Conservation (phyloP, 2,888 invertebrate genomes). For the Nycteola revayana region DNA sequence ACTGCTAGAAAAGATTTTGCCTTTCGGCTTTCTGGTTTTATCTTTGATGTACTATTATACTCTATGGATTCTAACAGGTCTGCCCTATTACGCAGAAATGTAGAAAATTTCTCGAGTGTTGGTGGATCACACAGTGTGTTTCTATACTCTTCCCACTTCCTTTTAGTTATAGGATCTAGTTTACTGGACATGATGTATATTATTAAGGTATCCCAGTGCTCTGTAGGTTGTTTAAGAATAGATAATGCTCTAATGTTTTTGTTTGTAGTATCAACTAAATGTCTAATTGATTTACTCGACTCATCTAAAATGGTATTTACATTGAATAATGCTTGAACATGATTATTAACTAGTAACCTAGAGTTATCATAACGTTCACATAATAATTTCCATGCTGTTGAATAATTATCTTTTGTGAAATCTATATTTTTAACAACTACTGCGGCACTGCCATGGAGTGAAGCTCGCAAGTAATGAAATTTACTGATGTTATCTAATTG, state of each 20-base stretch:
- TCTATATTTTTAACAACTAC: slow-evolving; percentile 1
- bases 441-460: slow-evolving; percentile 3
- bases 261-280: neutral
- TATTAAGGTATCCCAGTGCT: too few relatives aligned
- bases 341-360: slow-evolving; percentile 2
- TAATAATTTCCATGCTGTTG: slow-evolving; percentile 1
- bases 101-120: neutral
- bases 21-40: neutral
- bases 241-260: neutral
- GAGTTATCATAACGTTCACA: slow-evolving; percentile 6
- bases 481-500: slow-evolving; percentile 2
- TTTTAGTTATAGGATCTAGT: neutral
- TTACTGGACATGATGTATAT: neutral
- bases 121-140: neutral
- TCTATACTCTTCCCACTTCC: neutral
- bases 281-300: neutral
- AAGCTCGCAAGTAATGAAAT: slow-evolving; percentile 4
- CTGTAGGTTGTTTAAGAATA: neutral
- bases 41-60: neutral
- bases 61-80: slow-evolving; percentile 4
- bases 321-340: slow-evolving; percentile 3
- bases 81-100: slow-evolving; percentile 3
- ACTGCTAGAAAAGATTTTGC: neutral
- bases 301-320: neutral
- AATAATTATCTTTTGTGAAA: slow-evolving; percentile 2